A percentile compares a stretch with the other conserved stretches of the same genome.
phyloP scores from a whole-genome alignment of 1,140 invertebrate genomes.

The Solen grandis region DNA sequence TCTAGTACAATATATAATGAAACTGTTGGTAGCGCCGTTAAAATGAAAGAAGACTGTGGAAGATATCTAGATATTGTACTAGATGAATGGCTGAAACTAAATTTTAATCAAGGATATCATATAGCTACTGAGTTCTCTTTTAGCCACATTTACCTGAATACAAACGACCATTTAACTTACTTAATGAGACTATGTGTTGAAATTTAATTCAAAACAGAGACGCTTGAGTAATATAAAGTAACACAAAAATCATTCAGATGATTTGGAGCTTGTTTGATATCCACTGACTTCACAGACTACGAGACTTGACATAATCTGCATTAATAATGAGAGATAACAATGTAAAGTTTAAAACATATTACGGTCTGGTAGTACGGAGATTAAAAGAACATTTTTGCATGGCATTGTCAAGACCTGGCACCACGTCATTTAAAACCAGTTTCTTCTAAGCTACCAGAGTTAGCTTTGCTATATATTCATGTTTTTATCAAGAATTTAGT shows the following conservation, averaged over 20 bases:
- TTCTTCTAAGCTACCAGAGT: no score
- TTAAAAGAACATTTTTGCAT: not conserved
- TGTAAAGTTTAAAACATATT: not conserved
- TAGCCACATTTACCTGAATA: conserved; percentile 31
- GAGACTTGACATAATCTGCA: not conserved
- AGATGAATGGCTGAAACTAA: not conserved
- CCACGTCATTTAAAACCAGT: no score
- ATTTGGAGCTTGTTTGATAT: not conserved
- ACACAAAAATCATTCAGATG: not conserved
- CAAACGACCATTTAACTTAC: conserved; percentile 40
- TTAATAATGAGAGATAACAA: not conserved
- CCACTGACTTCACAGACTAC: not conserved
- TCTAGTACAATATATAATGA: not conserved
- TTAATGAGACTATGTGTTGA: conserved; percentile 41
- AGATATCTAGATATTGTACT: not conserved
- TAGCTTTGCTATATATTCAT: no score
- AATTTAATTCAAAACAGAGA: conserved; percentile 53
- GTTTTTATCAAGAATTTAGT: no score
- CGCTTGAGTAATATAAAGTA: conserved; percentile 28
- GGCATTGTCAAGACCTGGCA: no score
- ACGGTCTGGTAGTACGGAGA: not conserved
- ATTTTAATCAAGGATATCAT: conserved; percentile 10
- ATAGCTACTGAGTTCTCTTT: not conserved
- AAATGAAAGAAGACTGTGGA: not conserved
- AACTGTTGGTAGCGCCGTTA: not conserved